Evolutionary conservation across 2,113 vertebrate genomes (phyloP), one percentile per base, ranked within the genome.

Genomic region (Lagenorhynchus albirostris): DNA sequence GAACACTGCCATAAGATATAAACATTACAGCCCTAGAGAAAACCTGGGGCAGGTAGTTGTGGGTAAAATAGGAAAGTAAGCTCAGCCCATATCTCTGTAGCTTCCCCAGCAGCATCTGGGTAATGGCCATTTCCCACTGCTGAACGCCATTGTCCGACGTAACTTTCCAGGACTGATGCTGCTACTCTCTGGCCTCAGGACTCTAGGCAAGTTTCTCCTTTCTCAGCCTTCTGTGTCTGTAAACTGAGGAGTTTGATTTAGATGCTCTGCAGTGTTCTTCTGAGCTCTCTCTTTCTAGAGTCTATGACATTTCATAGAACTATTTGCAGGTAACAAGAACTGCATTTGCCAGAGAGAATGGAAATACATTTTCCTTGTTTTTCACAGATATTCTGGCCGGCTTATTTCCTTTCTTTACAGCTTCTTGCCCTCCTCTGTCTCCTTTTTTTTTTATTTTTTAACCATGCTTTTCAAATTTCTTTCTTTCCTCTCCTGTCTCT

Each of bases 301-400:
- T 89, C 31, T 20, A 21, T 33, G 31, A 20, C 31, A 20, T 93
- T 91, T 86, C 38, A 63, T 5, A 71, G 41, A 55, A 50, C 47
- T 50, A 62, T 93, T 93, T 92, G 14, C 25, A 65, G 82, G 47
- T 53, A 79, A 36, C 20, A 47, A 80, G 25, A 3, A 7, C 63
- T 65, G 7, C 60, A 31, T 74, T 85, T 91, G 65, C 70, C 21
- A 71, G 60, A 38, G 38, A 97, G 50, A 84, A 82, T 86, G n/a
- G 50, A 92, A 44, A 80, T 87, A 25, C 41, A 21, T 87, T 94
- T 94, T 87, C 20, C 58, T 71, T 36, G 9, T 33, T 21, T 25
- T 23, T 79, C 89, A 65, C 29, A 23, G 26, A 53, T 14, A 60
- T 21, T 50, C 67, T 60, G 23, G 2, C 63, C n/a, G 58, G 15